Evolutionary conservation across 2,113 vertebrate genomes (phyloP), one percentile per base, ranked within the genome.

Genomic region (Hyaena hyaena): DNA sequence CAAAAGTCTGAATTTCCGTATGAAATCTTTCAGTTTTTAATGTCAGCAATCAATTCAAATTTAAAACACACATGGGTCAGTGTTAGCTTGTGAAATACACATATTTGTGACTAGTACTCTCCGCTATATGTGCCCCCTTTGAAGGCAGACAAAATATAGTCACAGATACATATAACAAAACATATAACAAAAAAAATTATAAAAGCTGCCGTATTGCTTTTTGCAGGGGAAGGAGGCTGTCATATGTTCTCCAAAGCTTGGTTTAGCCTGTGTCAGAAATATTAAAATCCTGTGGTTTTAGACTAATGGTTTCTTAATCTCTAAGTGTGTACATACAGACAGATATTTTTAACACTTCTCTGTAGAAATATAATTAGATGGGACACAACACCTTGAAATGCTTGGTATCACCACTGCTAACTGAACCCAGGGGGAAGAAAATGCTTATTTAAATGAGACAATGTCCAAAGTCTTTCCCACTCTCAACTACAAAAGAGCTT

Each of bases 211-310:
- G 4, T 63, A 11, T n/a, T 39, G 55, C 14, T 63, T 55, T 95
- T 69, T 65, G 8, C 31, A 35, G 19, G 9, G 35, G 6, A 8
- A n/a, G 24, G 50, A 33, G 1, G 26, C 11, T 66, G 63, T 79
- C 76, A 28, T 21, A n/a, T 39, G 26, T 63, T 80, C 65, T 85
- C 66, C 73, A 43, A 81, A 63, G 31, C 55, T 45, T 68, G 48
- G 24, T 55, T 53, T 58, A 95, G 26, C 14, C 14, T 80, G 35
- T 63, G 90, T 68, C 43, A 92, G 43, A 85, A 69, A 69, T 33
- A 26, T 24, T 80, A 85, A 95, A 74, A 95, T 91, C 50, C 58
- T 45, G 8, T 86, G 83, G 79, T 74, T 91, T 92, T 45, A 85
- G 55, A 79, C 10, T 39, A 50, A 50, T 39, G 35, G 39, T 66